phyloP scores from a whole-genome alignment of 2,888 invertebrate species.

The Zele albiditarsus region DNA sequence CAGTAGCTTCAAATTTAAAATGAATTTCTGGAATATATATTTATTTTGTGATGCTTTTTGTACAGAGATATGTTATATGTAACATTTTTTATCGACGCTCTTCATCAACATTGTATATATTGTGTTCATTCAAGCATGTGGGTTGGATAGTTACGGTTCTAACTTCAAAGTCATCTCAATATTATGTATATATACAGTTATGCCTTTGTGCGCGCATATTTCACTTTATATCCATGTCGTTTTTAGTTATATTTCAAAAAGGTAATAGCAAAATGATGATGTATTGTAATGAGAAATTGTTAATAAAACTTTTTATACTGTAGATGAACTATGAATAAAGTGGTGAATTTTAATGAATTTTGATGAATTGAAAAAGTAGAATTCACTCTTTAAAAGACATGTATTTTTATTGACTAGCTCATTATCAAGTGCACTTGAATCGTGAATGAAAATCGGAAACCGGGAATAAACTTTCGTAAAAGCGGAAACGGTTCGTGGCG shows the following conservation, averaged over 20 bases:
- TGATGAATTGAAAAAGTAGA: background rate
- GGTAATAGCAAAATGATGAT: background rate
- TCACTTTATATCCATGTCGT: background rate
- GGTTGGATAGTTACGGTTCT: background rate
- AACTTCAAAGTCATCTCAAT: background rate
- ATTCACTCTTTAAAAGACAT: background rate
- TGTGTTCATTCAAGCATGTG: background rate
- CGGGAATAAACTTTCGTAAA: conserved; percentile 54
- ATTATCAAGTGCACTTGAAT: conserved; percentile 35
- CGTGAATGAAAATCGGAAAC: conserved; percentile 44
- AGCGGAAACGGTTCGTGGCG: conserved; percentile 58
- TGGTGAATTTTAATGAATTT: too few relatives aligned
- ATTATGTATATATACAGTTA: background rate
- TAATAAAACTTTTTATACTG: background rate
- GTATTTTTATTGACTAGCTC: conserved; percentile 13
- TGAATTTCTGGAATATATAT: background rate
- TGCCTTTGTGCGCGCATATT: background rate
- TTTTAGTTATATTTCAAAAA: background rate
- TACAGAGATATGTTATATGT: background rate
- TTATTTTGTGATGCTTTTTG: background rate
- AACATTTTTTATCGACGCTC: background rate
- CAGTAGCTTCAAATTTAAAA: background rate
- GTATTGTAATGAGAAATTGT: background rate
- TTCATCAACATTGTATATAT: conserved; percentile 4
- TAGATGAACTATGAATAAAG: background rate